Evolutionary conservation across 2,797 vertebrate genomes (phyloP).

Genomic region (Labroides dimidiatus): DNA sequence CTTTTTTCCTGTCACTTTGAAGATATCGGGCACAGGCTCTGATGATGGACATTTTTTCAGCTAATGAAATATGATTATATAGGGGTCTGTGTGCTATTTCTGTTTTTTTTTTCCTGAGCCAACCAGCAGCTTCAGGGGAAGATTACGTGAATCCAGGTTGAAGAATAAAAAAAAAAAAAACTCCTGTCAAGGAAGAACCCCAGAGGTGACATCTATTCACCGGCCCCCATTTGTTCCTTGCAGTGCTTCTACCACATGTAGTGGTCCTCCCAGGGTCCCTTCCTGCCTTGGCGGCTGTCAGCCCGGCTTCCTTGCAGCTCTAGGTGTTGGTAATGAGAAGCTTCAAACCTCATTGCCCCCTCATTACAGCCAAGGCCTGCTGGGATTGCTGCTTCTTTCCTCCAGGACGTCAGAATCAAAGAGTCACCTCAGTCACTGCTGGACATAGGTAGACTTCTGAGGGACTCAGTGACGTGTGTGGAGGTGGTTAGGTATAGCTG

Average conservation of each 20-base stretch:
- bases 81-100: not conserved
- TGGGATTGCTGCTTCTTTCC: slow-evolving; percentile 60
- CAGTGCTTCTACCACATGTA: slow-evolving; percentile 40
- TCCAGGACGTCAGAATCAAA: slow-evolving; percentile 66
- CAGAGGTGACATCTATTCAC: slow-evolving; percentile 55
- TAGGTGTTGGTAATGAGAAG: slow-evolving; percentile 69
- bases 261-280: slow-evolving; percentile 37
- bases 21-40: no score
- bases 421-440: slow-evolving; percentile 41
- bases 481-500: not conserved
- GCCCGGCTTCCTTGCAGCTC: slow-evolving; percentile 44
- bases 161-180: slow-evolving; percentile 9
- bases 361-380: slow-evolving; percentile 66
- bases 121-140: slow-evolving; percentile 11
- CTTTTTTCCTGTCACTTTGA: not conserved
- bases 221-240: slow-evolving; percentile 61
- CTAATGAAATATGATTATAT: no score
- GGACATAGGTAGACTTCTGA: slow-evolving; percentile 49
- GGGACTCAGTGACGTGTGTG: not conserved
- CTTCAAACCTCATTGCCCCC: slow-evolving; percentile 74
- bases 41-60: no score
- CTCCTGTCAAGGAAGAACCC: slow-evolving; percentile 28
- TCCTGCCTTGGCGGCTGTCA: slow-evolving; percentile 52
- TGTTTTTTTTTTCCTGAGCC: not conserved
- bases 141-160: slow-evolving; percentile 33